Evolutionary conservation across 2,797 vertebrate genomes (phyloP), one percentile per base, ranked within the genome.

Genomic region (Enteromius treurensis): DNA sequence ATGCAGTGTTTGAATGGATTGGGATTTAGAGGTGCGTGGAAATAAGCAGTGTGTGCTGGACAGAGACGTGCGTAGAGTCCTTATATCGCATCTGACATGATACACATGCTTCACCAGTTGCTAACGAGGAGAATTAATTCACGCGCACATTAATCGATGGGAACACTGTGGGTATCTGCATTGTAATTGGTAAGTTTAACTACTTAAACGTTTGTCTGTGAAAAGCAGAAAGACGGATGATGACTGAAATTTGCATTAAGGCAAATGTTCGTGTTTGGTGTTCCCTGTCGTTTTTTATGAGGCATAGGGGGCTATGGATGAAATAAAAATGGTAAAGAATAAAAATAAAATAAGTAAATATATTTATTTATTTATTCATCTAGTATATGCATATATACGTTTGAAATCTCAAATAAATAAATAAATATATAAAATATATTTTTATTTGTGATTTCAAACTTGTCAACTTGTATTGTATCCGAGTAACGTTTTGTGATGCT

Each of bases 21-120:
- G 60, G 42, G 84, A 77, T 71, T 85, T 64, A 70, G 75, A 83
- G 65, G 80, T 78, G 74, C 67, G 76, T 78, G 74, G 40, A 79
- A 67, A 68, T 75, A 68, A 75, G 15, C 70, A 26, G 58, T 60
- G 62, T 76, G 83, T 71, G 51, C 68, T 55, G 64, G 26, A 74
- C 40, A 82, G 55, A 62, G 82, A 78, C 81, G 81, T 78, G 75
- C 75, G 34, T n/a, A 14, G 73, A 69, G 73, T 45, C 37, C 7
- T 82, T 64, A 47, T 64, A 47, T 70, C 53, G 32, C 65, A 71
- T 60, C 53, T 78, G 75, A 78, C 82, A 71, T 83, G 82, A 78
- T 78, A 37, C 67, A 71, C 49, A 69, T 45, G 81, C 64, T 76
- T 77, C 74, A 83, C 49, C 51, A 70, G 74, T 83, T 83, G 67